phyloP scores from a whole-genome alignment of 2,888 invertebrate species.

The Pterostichus niger region DNA sequence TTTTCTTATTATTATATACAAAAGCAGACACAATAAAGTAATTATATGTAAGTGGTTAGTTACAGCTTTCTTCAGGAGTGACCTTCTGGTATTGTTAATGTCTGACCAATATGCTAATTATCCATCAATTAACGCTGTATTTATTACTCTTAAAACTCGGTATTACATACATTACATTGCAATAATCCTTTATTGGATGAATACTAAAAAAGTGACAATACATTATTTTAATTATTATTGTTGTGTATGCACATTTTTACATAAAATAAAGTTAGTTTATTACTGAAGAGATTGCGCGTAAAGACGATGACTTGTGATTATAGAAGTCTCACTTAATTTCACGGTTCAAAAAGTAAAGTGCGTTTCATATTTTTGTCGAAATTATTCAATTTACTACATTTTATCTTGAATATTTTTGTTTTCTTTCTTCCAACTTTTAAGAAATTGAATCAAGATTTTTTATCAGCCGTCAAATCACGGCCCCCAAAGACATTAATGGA shows the following conservation, averaged over 20 bases:
- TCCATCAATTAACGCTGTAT: slow-evolving; percentile 57
- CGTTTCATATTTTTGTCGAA: too few relatives aligned
- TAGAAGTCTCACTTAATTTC: too few relatives aligned
- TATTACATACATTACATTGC: slow-evolving; percentile 44
- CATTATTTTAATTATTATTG: slow-evolving; percentile 13
- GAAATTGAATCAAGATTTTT: too few relatives aligned
- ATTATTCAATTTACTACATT: too few relatives aligned
- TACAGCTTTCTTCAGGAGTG: slow-evolving; percentile 50
- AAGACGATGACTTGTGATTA: too few relatives aligned
- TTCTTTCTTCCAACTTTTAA: too few relatives aligned
- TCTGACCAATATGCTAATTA: slow-evolving; percentile 59
- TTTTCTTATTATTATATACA: too few relatives aligned
- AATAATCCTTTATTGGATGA: slow-evolving; percentile 1
- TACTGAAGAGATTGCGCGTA: too few relatives aligned
- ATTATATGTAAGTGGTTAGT: slow-evolving; percentile 1
- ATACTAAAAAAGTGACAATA: slow-evolving; percentile 32
- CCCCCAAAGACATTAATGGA: too few relatives aligned
- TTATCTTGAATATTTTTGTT: too few relatives aligned
- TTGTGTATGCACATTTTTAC: slow-evolving; percentile 20
- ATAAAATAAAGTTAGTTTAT: neutral
- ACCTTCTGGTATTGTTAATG: slow-evolving; percentile 57
- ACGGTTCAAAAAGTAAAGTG: too few relatives aligned
- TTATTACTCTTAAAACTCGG: slow-evolving; percentile 18
- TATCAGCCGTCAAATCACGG: too few relatives aligned
- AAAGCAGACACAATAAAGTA: slow-evolving; percentile 4